These are phyloP conservation scores for Motacilla alba DNA, from an alignment of 2,113 vertebrate species.

Conservation along the genomic window DNA sequence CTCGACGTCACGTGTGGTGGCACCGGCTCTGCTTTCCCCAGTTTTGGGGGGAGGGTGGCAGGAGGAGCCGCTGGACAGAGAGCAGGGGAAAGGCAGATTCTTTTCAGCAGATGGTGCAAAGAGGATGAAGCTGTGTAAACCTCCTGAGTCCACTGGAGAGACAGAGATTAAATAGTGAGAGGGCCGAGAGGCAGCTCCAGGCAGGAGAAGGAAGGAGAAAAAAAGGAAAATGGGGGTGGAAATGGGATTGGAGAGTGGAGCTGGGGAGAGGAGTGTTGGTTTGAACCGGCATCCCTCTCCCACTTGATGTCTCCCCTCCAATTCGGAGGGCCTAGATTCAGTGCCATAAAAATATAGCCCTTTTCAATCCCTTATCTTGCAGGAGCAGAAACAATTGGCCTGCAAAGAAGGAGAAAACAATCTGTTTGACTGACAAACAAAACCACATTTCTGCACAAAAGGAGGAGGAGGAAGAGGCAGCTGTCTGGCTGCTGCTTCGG, in stretches of 20 bases:
- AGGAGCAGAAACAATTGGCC: slow-evolving; percentile 67
- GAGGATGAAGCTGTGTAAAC: slow-evolving; percentile 39
- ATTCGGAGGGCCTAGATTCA: slow-evolving; percentile 27
- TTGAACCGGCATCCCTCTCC: slow-evolving; percentile 14
- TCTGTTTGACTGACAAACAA: slow-evolving; percentile 74
- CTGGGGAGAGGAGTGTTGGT: slow-evolving; percentile 20
- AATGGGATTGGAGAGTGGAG: slow-evolving; percentile 24
- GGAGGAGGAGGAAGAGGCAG: slow-evolving; percentile 64
- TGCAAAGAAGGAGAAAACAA: slow-evolving; percentile 69
- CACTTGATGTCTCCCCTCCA: slow-evolving; percentile 45
- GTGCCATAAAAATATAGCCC: slow-evolving; percentile 57
- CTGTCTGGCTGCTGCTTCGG: slow-evolving; percentile 58
- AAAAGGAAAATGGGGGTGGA: slow-evolving; percentile 35
- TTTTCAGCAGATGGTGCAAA: slow-evolving; percentile 51
- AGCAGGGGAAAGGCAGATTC: background rate
- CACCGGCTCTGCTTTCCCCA: background rate
- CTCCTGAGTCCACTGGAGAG: slow-evolving; percentile 38
- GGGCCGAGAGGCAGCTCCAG: slow-evolving; percentile 25
- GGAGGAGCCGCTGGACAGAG: background rate
- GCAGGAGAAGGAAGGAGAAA: slow-evolving; percentile 12
- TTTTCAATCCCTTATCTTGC: slow-evolving; percentile 71
- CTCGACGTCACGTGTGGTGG: fast-evolving
- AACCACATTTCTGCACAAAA: slow-evolving; percentile 69
- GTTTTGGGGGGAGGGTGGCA: background rate
- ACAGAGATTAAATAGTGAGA: slow-evolving; percentile 53